These are phyloP conservation scores for Coranthus polyacanthus DNA, from an alignment of 2,797 vertebrate species.

Conservation along the genomic window DNA sequence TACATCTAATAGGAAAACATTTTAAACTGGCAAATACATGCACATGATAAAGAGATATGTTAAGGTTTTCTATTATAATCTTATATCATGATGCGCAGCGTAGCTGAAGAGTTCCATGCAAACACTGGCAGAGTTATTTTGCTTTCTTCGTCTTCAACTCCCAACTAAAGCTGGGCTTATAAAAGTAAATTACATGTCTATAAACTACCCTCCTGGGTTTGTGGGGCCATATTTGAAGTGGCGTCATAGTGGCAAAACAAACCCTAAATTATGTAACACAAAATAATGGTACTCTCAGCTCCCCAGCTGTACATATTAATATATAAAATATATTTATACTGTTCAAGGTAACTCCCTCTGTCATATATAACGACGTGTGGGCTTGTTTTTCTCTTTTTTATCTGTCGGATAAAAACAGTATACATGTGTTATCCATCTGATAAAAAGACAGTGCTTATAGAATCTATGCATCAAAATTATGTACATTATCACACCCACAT, in stretches of 20 bases:
- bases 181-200: slow-evolving; percentile 82
- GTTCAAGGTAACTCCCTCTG: neutral
- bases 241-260: slow-evolving; percentile 72
- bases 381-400: neutral
- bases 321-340: slow-evolving; percentile 24
- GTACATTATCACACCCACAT: neutral
- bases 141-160: slow-evolving; percentile 59
- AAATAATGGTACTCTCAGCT: slow-evolving; percentile 29
- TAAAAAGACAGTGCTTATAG: neutral
- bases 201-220: slow-evolving; percentile 78
- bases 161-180: slow-evolving; percentile 71
- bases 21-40: slow-evolving; percentile 17
- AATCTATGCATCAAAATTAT: neutral
- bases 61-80: slow-evolving; percentile 14
- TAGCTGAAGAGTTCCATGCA: slow-evolving; percentile 38
- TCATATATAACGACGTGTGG: neutral
- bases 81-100: slow-evolving; percentile 26
- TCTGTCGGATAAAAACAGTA: neutral
- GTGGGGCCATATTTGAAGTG: slow-evolving; percentile 72
- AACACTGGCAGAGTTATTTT: slow-evolving; percentile 54
- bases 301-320: slow-evolving; percentile 50
- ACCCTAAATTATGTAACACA: slow-evolving; percentile 67
- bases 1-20: slow-evolving; percentile 8
- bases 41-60: slow-evolving; percentile 3
- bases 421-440: neutral